Evolutionary conservation across 2,797 vertebrate genomes (phyloP).

Genomic region (Micrastur ruficollis): DNA sequence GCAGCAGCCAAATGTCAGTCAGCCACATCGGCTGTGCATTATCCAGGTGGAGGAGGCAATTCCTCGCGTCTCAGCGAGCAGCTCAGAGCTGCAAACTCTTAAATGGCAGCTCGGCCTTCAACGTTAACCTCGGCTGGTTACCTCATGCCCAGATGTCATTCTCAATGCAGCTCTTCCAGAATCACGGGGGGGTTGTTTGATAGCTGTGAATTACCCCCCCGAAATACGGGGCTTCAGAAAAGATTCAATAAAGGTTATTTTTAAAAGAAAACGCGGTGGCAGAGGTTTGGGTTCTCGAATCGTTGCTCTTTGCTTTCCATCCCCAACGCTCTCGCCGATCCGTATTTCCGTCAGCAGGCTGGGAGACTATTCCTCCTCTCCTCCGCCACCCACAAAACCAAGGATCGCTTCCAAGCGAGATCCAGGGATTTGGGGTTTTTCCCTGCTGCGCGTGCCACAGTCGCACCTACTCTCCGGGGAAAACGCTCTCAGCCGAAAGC

Average conservation of each 20-base stretch:
- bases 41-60: not conserved
- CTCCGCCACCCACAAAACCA: not conserved
- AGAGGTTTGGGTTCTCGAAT: not conserved
- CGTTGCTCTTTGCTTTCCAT: not conserved
- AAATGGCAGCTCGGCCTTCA: not conserved
- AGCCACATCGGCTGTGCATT: not conserved
- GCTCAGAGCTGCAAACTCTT: not conserved
- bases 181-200: accelerated
- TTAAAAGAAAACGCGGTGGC: not conserved
- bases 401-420: accelerated
- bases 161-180: not conserved
- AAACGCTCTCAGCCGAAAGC: not conserved
- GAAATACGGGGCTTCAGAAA: not conserved
- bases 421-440: not conserved
- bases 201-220: accelerated
- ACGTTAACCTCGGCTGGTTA: not conserved
- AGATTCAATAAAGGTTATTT: not conserved
- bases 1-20: not conserved
- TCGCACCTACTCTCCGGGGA: not conserved
- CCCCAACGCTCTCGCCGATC: accelerated
- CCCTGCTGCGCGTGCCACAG: accelerated
- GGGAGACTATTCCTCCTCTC: not conserved
- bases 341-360: not conserved
- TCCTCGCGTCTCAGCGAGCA: not conserved
- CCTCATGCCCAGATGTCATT: not conserved